These are phyloP conservation scores for Caranx ignobilis DNA, from an alignment of 2,113 vertebrate genomes.

Conservation along the genomic window DNA sequence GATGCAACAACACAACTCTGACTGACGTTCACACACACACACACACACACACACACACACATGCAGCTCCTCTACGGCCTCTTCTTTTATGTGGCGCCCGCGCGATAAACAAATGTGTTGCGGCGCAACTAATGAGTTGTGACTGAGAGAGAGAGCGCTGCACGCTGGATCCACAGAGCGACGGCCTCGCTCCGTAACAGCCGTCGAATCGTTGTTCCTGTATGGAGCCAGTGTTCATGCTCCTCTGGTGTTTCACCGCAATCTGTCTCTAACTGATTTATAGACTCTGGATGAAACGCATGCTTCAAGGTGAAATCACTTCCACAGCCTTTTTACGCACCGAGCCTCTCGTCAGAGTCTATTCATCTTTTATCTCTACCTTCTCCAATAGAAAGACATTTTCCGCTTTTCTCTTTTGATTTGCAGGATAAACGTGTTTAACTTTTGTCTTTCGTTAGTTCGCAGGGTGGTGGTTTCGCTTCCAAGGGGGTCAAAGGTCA, in stretches of 20 bases:
- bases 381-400: background rate
- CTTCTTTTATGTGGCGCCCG: slow-evolving; percentile 27
- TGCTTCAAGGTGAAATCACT: slow-evolving; percentile 17
- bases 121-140: slow-evolving; percentile 45
- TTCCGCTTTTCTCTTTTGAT: background rate
- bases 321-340: background rate
- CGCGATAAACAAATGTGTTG: slow-evolving; percentile 51
- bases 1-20: slow-evolving; percentile 33
- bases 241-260: no score
- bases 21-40: slow-evolving; percentile 41
- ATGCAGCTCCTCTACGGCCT: slow-evolving; percentile 33
- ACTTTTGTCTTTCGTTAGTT: background rate
- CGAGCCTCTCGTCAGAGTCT: background rate
- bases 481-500: background rate
- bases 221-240: background rate
- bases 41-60: no score
- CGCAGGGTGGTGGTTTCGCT: background rate
- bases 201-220: slow-evolving; percentile 13
- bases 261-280: background rate
- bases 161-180: slow-evolving; percentile 34
- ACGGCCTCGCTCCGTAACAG: slow-evolving; percentile 16
- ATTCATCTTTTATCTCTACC: background rate
- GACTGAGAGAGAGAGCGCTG: slow-evolving; percentile 11
- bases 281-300: background rate
- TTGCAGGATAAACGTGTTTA: background rate